A percentile compares a stretch with the other conserved stretches of the same genome.
Conservation (phyloP, 2,113 vertebrate species). For the Platanista minor region DNA sequence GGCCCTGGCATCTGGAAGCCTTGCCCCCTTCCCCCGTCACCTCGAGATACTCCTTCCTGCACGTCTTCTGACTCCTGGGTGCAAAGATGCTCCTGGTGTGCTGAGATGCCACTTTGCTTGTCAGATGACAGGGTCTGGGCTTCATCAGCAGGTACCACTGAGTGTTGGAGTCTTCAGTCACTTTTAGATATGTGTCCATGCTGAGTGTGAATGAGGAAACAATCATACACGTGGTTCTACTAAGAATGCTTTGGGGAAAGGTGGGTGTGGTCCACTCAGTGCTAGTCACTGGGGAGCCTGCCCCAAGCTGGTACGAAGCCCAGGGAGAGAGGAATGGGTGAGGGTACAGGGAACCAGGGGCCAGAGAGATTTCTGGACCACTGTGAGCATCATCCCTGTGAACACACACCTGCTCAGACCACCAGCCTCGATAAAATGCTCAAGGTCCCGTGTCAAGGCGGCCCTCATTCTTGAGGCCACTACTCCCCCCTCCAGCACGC, state of each 20-base stretch:
- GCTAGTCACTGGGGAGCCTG: neutral
- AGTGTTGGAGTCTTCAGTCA: neutral
- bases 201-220: neutral
- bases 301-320: neutral
- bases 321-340: no score
- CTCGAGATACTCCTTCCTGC: neutral
- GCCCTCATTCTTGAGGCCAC: neutral
- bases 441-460: accelerated
- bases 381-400: no score
- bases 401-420: neutral
- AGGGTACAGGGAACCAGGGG: neutral
- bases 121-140: neutral
- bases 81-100: neutral
- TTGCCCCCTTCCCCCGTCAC: accelerated
- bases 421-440: accelerated
- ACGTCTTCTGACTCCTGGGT: neutral
- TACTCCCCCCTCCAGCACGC: accelerated
- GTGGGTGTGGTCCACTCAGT: accelerated
- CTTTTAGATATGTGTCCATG: neutral
- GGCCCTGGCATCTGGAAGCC: accelerated
- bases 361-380: no score
- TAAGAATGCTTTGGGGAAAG: neutral
- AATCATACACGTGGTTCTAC: accelerated
- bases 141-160: neutral
- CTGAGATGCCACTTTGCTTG: neutral